Percentiles rank a stretch among this genome's conserved stretches.
Evolutionary conservation across 2,888 invertebrate genomes (phyloP).

Genomic region (Himalopsyche kuldschensis): DNA sequence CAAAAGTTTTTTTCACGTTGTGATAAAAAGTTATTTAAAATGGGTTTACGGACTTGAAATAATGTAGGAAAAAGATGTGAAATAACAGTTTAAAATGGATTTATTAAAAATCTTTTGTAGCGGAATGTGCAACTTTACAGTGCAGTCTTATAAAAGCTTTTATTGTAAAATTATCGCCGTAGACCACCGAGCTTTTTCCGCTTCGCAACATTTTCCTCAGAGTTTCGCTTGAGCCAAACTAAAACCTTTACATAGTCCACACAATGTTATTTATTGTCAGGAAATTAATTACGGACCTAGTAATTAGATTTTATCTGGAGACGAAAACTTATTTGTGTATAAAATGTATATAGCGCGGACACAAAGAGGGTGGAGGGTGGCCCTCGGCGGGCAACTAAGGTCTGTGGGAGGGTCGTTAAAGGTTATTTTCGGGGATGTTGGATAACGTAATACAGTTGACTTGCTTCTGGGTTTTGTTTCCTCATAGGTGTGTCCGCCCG

Average conservation of each 20-base stretch:
- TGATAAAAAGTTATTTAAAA: too few species aligned
- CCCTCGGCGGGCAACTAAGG: not conserved
- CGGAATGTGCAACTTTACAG: too few species aligned
- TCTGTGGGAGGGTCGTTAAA: slow-evolving; percentile 27
- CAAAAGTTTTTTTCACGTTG: too few species aligned
- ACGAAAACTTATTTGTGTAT: slow-evolving; percentile 38
- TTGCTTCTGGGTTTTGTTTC: slow-evolving; percentile 32
- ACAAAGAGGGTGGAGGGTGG: slow-evolving; percentile 1
- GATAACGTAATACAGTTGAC: slow-evolving; percentile 38
- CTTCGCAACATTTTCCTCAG: slow-evolving; percentile 1
- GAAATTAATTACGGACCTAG: slow-evolving; percentile 48
- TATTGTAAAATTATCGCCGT: not conserved
- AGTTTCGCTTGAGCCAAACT: slow-evolving; percentile 27
- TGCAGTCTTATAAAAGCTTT: too few species aligned
- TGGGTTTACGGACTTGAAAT: too few species aligned
- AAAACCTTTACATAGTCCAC: slow-evolving; percentile 33
- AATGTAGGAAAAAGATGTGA: too few species aligned
- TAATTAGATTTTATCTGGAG: slow-evolving; percentile 45
- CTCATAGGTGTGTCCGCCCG: not conserved
- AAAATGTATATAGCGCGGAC: slow-evolving; percentile 20
- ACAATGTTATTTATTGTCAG: slow-evolving; percentile 50
- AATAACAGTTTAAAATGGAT: too few species aligned
- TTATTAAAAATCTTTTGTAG: too few species aligned
- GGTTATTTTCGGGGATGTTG: slow-evolving; percentile 35
- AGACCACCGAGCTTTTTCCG: not conserved